These are phyloP conservation scores for Chloroceryle amazona DNA, from an alignment of 2,797 vertebrate genomes.

Conservation along the genomic window DNA sequence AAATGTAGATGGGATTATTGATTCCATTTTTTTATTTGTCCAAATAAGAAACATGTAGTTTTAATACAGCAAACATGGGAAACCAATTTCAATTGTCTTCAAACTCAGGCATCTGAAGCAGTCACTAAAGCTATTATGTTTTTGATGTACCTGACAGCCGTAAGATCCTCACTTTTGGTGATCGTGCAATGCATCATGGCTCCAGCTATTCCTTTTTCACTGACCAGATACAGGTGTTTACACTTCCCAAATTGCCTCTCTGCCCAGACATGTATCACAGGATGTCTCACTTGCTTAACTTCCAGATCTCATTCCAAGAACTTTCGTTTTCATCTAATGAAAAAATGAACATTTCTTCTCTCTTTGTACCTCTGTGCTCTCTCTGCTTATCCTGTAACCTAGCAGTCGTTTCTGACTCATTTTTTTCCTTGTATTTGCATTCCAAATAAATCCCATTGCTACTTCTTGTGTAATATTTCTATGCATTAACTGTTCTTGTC, in stretches of 20 bases:
- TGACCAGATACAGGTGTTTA: neutral
- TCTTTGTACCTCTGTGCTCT: neutral
- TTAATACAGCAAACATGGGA: neutral
- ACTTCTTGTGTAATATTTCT: neutral
- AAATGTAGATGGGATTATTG: neutral
- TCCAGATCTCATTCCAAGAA: neutral
- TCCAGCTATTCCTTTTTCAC: neutral
- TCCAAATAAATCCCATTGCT: slow-evolving; percentile 14
- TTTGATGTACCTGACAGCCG: neutral
- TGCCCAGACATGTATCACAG: neutral
- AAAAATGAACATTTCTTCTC: neutral
- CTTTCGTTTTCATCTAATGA: neutral
- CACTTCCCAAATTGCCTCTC: neutral
- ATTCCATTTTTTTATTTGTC: neutral
- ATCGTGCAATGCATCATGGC: neutral
- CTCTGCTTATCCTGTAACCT: neutral
- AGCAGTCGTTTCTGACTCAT: slow-evolving; percentile 4
- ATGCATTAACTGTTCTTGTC: neutral
- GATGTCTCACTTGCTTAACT: neutral
- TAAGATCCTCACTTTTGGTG: neutral
- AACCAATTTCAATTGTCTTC: neutral
- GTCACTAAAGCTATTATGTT: neutral
- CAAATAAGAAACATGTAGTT: neutral
- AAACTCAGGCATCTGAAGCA: neutral
- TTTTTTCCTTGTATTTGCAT: slow-evolving; percentile 42